These are phyloP conservation scores for Caenorhabditis sp. DNA, from an alignment of 2,888 invertebrate species.

Conservation along the genomic window DNA sequence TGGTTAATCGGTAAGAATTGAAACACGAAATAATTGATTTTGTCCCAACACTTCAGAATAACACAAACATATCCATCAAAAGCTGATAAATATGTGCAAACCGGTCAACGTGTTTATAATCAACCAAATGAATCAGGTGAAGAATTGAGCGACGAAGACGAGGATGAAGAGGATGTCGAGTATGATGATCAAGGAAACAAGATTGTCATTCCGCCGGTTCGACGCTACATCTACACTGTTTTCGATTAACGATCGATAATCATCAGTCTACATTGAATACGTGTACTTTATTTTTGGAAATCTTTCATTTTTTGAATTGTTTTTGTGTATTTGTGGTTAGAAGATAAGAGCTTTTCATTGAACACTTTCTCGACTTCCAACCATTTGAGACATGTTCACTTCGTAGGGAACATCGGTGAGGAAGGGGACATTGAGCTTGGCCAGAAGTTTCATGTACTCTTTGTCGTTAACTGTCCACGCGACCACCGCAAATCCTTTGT, in stretches of 20 bases:
- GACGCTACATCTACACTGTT: conserved; percentile 58
- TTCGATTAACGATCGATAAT: conserved; percentile 40
- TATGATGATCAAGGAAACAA: conserved; percentile 46
- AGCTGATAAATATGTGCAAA: conserved; percentile 58
- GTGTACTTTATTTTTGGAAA: conserved; percentile 3
- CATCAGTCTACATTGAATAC: background rate
- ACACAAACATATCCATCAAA: conserved; percentile 60
- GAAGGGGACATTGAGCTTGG: conserved; percentile 36
- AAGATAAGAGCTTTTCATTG: conserved; percentile 15
- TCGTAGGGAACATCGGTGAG: conserved; percentile 41
- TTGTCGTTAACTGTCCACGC: conserved; percentile 50
- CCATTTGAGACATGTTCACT: conserved; percentile 3
- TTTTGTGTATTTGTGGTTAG: too few species aligned
- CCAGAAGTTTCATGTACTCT: conserved; percentile 37
- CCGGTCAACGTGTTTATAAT: conserved; percentile 58
- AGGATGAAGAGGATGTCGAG: conserved; percentile 38
- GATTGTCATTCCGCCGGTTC: conserved; percentile 31
- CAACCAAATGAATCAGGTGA: conserved; percentile 41
- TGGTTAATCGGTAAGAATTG: conserved; percentile 47
- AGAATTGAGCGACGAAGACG: conserved; percentile 43
- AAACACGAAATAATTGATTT: background rate
- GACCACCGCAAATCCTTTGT: conserved; percentile 39
- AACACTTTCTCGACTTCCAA: background rate
- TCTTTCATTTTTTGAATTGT: conserved; percentile 13
- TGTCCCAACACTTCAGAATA: conserved; percentile 32